Base-by-base conservation (phyloP, 1,140 invertebrate genomes). In the Kradibia gibbosae region DNA sequence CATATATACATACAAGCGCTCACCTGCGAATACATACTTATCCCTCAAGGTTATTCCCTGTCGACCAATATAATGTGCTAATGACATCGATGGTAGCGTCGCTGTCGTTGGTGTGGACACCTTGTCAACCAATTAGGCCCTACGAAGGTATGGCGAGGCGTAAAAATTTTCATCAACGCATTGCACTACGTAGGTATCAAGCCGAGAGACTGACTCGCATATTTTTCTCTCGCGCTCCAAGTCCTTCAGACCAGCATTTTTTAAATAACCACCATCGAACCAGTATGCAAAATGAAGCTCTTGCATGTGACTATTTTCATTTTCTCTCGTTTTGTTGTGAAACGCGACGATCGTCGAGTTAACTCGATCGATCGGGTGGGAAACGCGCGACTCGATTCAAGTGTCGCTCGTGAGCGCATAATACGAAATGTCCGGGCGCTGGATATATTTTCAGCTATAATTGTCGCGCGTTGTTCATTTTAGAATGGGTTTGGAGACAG, bases 281-380 rank as follows among this genome's bases (percentile, higher is more conserved):
- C 79, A 45, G 79, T 81, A 81, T 81, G 79, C 72, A 81, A 81
- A 81, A 80, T 80, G 74, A 74, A 57, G 53, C 67, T 67, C 25
- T 45, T 34, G 28, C 42, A 45, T 70, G 77, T 53, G 78, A 50
- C 70, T 25, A 45, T 65, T 80, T 74, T 80, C 79, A 62, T 65
- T 67, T 81, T 53, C 25, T 76, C 72, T n/a, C 31, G 13, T 74
- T 67, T 55, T 70, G 31, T 81, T 50, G 57, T 60, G 65, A 25
- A 60, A 22, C 8, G 15, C 36, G 70, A 17, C 20, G 42, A 22
- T 13, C 42, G 70, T 71, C 71, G 31, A 34, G 70, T 45, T 48
- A 71, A 22, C 25, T 20, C 70, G 42, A 62, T 8, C 57, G n/a
- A 62, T 31, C 25, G 8, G n/a, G 28, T 4, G 70, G 48, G 42